Conservation (phyloP, 1,140 invertebrate species). For the Medauroidea extradentata region DNA sequence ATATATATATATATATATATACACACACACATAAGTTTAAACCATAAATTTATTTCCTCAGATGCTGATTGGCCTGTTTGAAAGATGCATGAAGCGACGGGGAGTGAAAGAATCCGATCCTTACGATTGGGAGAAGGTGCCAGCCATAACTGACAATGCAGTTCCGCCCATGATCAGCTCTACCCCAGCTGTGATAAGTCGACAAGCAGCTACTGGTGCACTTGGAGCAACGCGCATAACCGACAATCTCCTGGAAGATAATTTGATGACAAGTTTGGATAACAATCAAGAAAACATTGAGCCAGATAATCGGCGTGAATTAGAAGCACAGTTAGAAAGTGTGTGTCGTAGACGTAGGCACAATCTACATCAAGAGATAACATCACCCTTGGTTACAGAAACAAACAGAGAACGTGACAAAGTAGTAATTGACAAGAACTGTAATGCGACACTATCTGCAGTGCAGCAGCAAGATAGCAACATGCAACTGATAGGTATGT, state of each 20-base stretch:
- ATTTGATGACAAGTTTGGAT: conserved; percentile 43
- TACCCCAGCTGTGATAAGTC: conserved; percentile 34
- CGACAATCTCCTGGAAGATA: conserved; percentile 47
- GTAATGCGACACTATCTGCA: conserved; percentile 57
- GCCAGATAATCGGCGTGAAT: conserved; percentile 55
- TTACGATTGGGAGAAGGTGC: conserved; percentile 91
- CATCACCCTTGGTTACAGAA: conserved; percentile 33
- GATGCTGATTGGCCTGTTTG: conserved; percentile 82
- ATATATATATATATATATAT: too few relatives aligned
- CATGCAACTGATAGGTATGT: conserved; percentile 3
- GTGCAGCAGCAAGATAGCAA: conserved; percentile 19
- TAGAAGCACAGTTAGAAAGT: conserved; percentile 43
- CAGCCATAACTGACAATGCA: conserved; percentile 40
- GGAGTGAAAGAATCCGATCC: conserved; percentile 86
- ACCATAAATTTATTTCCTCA: conserved; percentile 32
- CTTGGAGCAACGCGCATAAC: conserved; percentile 47
- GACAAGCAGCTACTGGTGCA: conserved; percentile 40
- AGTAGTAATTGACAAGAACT: conserved; percentile 61
- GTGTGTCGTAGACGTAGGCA: conserved; percentile 40
- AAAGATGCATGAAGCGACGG: conserved; percentile 90
- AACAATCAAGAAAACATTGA: conserved; percentile 74
- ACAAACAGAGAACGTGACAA: conserved; percentile 26
- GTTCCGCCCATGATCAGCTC: conserved; percentile 40
- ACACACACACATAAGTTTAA: too few relatives aligned
- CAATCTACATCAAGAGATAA: conserved; percentile 34